These are phyloP conservation scores for Stenurella melanura DNA, from an alignment of 2,888 invertebrate species.

Conservation along the genomic window DNA sequence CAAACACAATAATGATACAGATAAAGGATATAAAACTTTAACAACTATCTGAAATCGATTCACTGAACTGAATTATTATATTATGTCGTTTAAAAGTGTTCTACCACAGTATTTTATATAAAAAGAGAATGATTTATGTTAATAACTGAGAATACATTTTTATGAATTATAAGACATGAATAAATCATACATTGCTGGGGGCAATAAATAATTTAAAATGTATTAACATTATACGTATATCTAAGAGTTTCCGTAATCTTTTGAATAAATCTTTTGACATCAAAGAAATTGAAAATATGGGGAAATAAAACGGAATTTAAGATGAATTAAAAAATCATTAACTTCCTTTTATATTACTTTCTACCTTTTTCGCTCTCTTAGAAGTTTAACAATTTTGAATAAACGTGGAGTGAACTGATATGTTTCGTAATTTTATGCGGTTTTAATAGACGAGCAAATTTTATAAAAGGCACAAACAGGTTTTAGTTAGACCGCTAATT, in stretches of 20 bases:
- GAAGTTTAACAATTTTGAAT: no score
- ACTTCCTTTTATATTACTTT: constrained; percentile 22
- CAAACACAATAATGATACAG: constrained; percentile 57
- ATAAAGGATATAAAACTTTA: constrained; percentile 57
- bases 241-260: constrained; percentile 6
- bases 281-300: constrained; percentile 20
- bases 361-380: background rate
- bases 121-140: constrained; percentile 10
- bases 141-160: constrained; percentile 12
- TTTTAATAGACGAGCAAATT: no score
- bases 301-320: constrained; percentile 26
- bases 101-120: constrained; percentile 21
- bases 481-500: no score
- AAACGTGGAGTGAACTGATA: no score
- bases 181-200: constrained; percentile 5
- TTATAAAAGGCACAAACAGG: no score
- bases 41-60: constrained; percentile 56
- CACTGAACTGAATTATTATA: constrained; percentile 58
- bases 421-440: no score
- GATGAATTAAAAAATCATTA: constrained; percentile 12
- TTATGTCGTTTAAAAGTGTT: constrained; percentile 51
- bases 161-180: constrained; percentile 19
- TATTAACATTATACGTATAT: constrained; percentile 10
- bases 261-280: constrained; percentile 20
- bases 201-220: constrained; percentile 16